Evolutionary conservation across 92 coral and sea anemone species (phyloP), one percentile per base, ranked within the genome.

Genomic region (Palythoa grandiflora): DNA sequence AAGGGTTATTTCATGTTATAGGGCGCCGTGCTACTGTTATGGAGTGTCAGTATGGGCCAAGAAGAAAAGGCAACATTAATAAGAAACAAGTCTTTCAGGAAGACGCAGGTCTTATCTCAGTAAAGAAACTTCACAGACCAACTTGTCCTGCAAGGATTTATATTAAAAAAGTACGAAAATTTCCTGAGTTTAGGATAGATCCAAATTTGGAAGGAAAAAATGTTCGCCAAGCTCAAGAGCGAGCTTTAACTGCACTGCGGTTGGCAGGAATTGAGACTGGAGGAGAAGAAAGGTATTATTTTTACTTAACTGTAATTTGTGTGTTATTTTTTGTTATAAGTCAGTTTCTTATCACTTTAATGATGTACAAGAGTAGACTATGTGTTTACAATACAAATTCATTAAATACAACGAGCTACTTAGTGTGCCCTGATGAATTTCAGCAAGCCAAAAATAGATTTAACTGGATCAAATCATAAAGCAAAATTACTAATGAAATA

Each of bases 21-120:
- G 99, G 99, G 57, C 98, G 99, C 16, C 92, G 99, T 51, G 99
- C 99, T 21, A 97, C 98, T 84, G 99, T 97, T 5, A 97, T 97
- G 99, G 99, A 97, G 68, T 97, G 99, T 70, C 99, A 97, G 28
- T 97, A 95, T 88, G 99, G 99, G 13, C 99, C 99, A 76, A 90
- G 99, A 35, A 85, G 99, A 65, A 97, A 97, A 74, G 99, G 99
- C 38, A 84, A 89, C 16, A 87, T 73, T 2, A 95, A 87, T 84
- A 97, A 97, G 85, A 96, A 95, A 52, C 91, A 90, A 72, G 68
- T 87, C 19, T 98, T 93, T 15, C 96, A 83, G 79, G 94, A 90
- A 68, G 95, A 87, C 61, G 73, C 88, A 48, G 97, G 95, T 16
- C 78, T 85, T 38, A 52, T 81, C 51, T 68, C 89, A 15, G 72